Conservation (phyloP, 2,113 vertebrate species). For the Corythornis cristatus region DNA sequence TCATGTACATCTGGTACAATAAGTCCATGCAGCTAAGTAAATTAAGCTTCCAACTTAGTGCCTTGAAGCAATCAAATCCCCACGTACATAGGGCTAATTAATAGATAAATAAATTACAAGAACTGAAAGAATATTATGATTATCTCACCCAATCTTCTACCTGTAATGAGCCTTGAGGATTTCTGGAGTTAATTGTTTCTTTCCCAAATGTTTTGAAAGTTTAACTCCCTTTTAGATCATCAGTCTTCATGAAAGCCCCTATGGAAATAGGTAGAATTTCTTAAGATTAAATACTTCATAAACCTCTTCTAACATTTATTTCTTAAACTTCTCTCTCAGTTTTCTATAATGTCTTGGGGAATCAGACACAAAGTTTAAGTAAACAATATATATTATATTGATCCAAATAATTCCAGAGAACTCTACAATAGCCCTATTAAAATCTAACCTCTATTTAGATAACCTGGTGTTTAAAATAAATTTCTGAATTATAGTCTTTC, state of each 20-base stretch:
- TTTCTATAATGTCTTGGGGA: neutral
- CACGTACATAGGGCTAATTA: slow-evolving; percentile 19
- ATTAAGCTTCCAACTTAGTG: neutral
- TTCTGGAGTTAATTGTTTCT: slow-evolving; percentile 25
- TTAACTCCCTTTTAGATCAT: neutral
- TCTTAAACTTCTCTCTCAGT: neutral
- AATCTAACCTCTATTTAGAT: neutral
- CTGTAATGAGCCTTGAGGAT: neutral
- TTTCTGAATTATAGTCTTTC: neutral
- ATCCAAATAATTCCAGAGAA: neutral
- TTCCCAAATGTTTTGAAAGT: slow-evolving; percentile 4
- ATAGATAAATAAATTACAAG: slow-evolving; percentile 43
- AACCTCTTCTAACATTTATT: neutral
- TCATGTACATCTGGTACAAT: neutral
- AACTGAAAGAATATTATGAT: slow-evolving; percentile 15
- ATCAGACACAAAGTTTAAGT: neutral
- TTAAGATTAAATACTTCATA: neutral
- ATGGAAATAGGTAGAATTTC: neutral
- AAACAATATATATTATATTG: neutral
- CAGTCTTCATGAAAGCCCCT: neutral
- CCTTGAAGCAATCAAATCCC: neutral
- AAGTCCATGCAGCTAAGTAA: neutral
- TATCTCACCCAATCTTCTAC: slow-evolving; percentile 19
- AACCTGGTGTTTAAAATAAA: neutral
- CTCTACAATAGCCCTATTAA: neutral